These are phyloP conservation scores for Patella ulyssiponensis DNA, from an alignment of 2,888 invertebrate genomes.

Conservation along the genomic window DNA sequence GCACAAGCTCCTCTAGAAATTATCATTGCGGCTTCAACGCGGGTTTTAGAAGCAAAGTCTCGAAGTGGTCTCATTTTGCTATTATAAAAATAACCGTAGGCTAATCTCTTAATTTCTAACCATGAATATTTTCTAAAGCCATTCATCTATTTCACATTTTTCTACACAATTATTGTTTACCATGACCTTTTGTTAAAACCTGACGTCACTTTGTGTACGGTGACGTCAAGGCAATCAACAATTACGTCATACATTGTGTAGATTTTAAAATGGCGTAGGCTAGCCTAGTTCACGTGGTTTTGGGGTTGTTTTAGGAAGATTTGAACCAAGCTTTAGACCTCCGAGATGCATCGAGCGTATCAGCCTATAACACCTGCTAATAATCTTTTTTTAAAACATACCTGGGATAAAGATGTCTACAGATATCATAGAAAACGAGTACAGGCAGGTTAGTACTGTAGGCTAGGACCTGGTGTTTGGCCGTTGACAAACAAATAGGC, in stretches of 20 bases:
- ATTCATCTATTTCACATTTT: too few species aligned
- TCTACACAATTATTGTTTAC: too few species aligned
- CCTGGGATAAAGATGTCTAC: conserved; percentile 54
- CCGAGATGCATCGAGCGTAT: conserved; percentile 56
- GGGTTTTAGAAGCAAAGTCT: too few species aligned
- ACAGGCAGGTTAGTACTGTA: conserved; percentile 40
- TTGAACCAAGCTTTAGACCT: neutral
- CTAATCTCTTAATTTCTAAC: too few species aligned
- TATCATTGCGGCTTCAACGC: too few species aligned
- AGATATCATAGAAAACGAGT: conserved; percentile 57
- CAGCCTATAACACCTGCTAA: conserved; percentile 58
- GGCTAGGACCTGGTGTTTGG: too few species aligned
- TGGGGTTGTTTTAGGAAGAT: neutral
- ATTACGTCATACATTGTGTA: neutral
- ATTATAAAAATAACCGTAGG: too few species aligned
- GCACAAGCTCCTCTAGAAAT: too few species aligned
- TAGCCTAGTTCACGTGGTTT: neutral
- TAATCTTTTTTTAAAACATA: conserved; percentile 53
- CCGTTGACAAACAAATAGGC: too few species aligned
- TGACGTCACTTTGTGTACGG: conserved; percentile 1
- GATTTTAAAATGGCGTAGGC: neutral
- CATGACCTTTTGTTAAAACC: too few species aligned
- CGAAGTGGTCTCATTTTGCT: too few species aligned
- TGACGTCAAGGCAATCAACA: neutral
- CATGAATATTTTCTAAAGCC: too few species aligned